phyloP scores from a whole-genome alignment of 2,113 vertebrate species.

The Eupsittula cactorum region DNA sequence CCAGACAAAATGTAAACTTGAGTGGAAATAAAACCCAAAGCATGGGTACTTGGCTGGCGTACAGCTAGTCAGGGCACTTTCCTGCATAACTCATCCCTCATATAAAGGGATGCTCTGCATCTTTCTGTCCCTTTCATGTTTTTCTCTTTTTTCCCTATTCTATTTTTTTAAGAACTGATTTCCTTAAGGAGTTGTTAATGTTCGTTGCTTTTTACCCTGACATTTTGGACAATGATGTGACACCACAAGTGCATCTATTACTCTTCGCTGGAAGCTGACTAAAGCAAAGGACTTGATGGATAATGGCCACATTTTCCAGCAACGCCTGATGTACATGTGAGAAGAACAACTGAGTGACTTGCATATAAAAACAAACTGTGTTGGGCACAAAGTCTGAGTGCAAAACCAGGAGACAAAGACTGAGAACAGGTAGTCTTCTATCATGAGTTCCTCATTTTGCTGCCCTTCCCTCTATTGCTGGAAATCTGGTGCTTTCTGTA shows the following conservation, averaged over 20 bases:
- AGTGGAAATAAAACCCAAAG: neutral
- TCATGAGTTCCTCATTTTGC: neutral
- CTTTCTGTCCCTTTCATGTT: neutral
- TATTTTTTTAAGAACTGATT: constrained; percentile 32
- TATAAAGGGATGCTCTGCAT: neutral
- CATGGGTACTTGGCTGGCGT: neutral
- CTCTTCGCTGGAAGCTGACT: constrained; percentile 47
- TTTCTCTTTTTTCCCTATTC: neutral
- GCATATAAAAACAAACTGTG: neutral
- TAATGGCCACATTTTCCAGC: constrained; percentile 50
- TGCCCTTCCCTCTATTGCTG: neutral
- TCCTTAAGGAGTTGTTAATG: constrained; percentile 52
- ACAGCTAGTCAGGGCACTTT: neutral
- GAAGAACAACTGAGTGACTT: constrained; percentile 24
- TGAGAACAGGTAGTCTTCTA: neutral
- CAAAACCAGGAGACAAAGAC: neutral
- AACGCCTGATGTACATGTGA: neutral
- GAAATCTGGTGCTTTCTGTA: neutral
- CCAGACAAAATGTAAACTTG: neutral
- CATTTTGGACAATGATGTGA: constrained; percentile 60
- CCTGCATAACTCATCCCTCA: neutral
- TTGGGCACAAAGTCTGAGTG: neutral
- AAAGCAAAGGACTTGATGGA: constrained; percentile 46
- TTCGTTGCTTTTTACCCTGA: constrained; percentile 39
- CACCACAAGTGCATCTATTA: constrained; percentile 54